Evolutionary conservation across 2,113 vertebrate species (phyloP).

Genomic region (Apteryx mantelli): DNA sequence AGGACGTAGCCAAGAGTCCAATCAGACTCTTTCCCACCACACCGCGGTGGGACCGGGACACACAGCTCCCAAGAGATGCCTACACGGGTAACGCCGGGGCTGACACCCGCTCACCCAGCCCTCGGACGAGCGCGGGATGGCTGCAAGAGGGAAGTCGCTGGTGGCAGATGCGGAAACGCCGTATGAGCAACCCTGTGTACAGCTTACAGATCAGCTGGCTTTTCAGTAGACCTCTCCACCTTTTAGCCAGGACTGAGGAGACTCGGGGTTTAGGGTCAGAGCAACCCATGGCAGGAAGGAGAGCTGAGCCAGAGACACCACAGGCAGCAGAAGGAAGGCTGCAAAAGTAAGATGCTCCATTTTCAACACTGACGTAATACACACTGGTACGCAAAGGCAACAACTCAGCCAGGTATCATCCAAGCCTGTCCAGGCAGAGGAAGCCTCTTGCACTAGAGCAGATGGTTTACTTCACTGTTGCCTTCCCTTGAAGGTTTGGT

Average conservation of each 20-base stretch:
- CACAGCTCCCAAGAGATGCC: rapidly evolving
- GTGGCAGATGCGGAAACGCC: rapidly evolving
- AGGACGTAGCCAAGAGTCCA: background rate
- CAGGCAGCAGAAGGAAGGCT: background rate
- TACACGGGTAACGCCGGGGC: rapidly evolving
- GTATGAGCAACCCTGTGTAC: rapidly evolving
- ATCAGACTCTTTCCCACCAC: too few relatives aligned
- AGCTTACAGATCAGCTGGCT: background rate
- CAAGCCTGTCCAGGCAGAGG: background rate
- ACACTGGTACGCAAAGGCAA: background rate
- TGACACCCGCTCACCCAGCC: background rate
- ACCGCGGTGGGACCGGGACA: rapidly evolving
- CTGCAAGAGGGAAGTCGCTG: rapidly evolving
- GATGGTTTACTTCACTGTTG: background rate
- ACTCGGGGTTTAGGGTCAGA: background rate
- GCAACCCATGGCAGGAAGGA: rapidly evolving
- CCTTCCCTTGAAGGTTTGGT: background rate
- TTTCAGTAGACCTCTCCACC: rapidly evolving
- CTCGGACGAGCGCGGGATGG: rapidly evolving
- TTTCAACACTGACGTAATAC: background rate
- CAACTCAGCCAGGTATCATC: background rate
- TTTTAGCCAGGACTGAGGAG: background rate
- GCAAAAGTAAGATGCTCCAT: background rate
- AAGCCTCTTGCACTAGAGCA: background rate
- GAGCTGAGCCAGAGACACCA: background rate